Conservation (phyloP, 2,797 vertebrate genomes). For the Macroramphosus scolopax region DNA sequence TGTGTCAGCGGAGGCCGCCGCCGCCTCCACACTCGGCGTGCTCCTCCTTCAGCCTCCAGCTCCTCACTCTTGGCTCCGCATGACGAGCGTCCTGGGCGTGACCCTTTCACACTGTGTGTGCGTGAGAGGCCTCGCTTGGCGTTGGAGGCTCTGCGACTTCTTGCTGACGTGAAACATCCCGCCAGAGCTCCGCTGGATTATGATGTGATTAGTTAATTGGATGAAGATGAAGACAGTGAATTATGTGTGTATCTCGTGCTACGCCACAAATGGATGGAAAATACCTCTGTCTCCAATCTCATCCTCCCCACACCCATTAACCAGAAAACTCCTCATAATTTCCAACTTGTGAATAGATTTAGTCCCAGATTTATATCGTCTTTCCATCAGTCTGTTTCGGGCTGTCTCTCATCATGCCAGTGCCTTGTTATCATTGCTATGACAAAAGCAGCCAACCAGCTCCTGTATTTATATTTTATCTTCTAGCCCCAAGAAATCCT, state of each 20-base stretch:
- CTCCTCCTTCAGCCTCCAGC: too few relatives aligned
- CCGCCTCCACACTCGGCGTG: slow-evolving; percentile 1
- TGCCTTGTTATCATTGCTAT: slow-evolving; percentile 62
- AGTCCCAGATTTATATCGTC: slow-evolving; percentile 70
- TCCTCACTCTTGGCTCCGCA: too few relatives aligned
- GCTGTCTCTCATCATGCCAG: slow-evolving; percentile 41
- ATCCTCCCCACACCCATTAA: slow-evolving; percentile 63
- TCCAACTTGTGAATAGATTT: slow-evolving; percentile 65
- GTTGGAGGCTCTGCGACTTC: slow-evolving; percentile 33
- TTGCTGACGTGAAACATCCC: slow-evolving; percentile 49
- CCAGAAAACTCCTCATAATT: slow-evolving; percentile 64
- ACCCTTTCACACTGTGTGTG: too few relatives aligned
- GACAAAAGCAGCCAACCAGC: slow-evolving; percentile 65
- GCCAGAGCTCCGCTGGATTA: slow-evolving; percentile 52
- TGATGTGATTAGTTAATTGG: slow-evolving; percentile 73
- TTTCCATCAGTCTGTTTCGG: slow-evolving; percentile 65
- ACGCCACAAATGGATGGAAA: slow-evolving; percentile 74
- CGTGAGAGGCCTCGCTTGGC: slow-evolving; percentile 5
- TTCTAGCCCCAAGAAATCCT: too few relatives aligned
- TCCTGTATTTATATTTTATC: slow-evolving; percentile 56
- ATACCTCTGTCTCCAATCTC: slow-evolving; percentile 62
- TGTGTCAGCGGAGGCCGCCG: too few relatives aligned
- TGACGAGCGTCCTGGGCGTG: too few relatives aligned
- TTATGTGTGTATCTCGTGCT: slow-evolving; percentile 67
- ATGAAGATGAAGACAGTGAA: slow-evolving; percentile 74